A percentile compares a stretch with the other conserved stretches of the same genome.
Conservation (phyloP, 2,888 invertebrate genomes). For the Heterodera filipjevi region DNA sequence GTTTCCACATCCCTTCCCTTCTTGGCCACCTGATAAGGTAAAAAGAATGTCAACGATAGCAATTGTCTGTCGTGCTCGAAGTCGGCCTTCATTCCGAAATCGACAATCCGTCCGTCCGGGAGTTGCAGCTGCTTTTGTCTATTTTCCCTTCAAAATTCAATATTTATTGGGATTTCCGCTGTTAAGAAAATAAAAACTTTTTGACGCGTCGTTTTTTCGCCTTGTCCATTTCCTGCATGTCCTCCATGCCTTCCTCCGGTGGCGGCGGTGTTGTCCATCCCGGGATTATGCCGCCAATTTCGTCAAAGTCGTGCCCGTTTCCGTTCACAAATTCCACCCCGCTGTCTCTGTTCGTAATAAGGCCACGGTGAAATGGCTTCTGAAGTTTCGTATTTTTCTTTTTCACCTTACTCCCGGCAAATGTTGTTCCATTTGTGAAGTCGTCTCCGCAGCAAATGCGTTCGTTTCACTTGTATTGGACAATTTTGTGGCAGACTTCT, state of each 20-base stretch:
- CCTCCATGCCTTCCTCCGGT: not conserved
- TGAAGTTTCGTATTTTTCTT: too few relatives aligned
- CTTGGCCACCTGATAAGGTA: not conserved
- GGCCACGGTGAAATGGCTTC: too few relatives aligned
- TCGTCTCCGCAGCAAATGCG: too few relatives aligned
- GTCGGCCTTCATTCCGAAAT: constrained; percentile 3
- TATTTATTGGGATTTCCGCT: too few relatives aligned
- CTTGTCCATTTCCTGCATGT: not conserved
- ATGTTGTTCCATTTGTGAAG: too few relatives aligned
- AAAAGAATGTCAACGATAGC: not conserved
- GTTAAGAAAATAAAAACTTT: not conserved
- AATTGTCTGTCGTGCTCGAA: constrained; percentile 21
- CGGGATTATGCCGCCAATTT: not conserved
- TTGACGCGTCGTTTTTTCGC: not conserved
- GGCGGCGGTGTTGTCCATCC: not conserved
- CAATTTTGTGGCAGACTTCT: not conserved
- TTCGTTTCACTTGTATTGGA: too few relatives aligned
- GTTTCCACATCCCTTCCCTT: too few relatives aligned
- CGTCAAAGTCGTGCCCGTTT: not conserved
- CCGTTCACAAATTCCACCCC: not conserved
- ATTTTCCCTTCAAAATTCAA: too few relatives aligned
- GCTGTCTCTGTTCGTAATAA: not conserved
- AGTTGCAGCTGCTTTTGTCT: not conserved
- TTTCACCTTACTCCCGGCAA: not conserved
- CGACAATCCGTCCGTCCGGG: not conserved